These are phyloP conservation scores for Saimiri boliviensis DNA, from an alignment of 2,113 vertebrate genomes.

Conservation along the genomic window DNA sequence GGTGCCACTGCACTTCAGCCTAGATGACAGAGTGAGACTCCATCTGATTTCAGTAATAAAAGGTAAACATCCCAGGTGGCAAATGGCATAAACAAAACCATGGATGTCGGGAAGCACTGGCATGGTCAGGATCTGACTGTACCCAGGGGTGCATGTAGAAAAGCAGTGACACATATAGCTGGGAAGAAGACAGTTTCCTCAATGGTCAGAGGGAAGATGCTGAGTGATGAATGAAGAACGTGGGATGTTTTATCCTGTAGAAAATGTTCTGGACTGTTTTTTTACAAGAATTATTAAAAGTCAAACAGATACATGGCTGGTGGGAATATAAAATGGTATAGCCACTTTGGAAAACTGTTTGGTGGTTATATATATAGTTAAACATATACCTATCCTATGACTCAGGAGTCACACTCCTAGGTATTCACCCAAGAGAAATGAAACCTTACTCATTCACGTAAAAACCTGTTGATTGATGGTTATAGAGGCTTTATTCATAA, in stretches of 20 bases:
- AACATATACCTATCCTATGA: background rate
- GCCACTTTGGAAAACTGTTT: background rate
- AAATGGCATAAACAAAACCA: background rate
- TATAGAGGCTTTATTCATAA: background rate
- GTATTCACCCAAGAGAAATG: background rate
- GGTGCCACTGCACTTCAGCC: no score
- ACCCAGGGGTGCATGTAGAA: background rate
- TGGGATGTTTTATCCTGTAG: background rate
- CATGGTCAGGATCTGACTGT: background rate
- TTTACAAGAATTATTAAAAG: conserved; percentile 1
- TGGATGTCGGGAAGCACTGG: background rate
- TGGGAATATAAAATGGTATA: background rate
- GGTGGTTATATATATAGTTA: background rate
- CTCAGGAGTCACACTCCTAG: background rate
- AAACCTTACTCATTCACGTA: background rate
- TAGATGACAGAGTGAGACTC: no score
- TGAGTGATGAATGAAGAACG: background rate
- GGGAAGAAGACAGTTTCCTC: background rate
- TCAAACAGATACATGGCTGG: background rate
- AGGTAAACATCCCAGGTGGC: background rate
- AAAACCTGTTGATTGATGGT: background rate
- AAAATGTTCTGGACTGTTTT: background rate
- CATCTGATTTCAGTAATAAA: background rate
- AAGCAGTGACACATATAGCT: background rate
- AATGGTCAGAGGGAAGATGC: background rate